Percentiles rank a stretch among this genome's conserved stretches.
phyloP scores from a whole-genome alignment of 2,113 vertebrate genomes.

The Caracal caracal region DNA sequence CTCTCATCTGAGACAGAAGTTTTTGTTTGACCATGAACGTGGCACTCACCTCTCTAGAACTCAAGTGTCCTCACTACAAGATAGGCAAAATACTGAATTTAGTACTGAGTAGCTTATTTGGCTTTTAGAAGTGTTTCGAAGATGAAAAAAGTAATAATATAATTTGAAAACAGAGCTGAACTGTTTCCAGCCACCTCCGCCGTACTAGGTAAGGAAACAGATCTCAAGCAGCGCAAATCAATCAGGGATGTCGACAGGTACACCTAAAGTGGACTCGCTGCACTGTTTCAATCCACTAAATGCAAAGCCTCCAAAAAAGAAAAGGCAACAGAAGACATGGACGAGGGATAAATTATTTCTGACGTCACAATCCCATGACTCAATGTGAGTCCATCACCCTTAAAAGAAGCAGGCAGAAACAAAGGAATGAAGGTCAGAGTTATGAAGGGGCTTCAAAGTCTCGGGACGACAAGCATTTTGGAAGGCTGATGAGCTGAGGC shows the following conservation, averaged over 20 bases:
- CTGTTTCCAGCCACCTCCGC: constrained; percentile 16
- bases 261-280: neutral
- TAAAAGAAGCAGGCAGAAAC: neutral
- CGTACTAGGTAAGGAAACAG: neutral
- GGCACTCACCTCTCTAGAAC: neutral
- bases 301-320: constrained; percentile 38
- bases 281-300: constrained; percentile 16
- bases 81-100: neutral
- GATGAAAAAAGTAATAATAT: constrained; percentile 50
- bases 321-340: neutral
- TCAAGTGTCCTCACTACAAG: neutral
- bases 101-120: constrained; percentile 7
- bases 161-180: constrained; percentile 24
- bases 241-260: neutral
- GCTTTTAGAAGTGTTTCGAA: constrained; percentile 36
- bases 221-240: neutral
- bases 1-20: neutral
- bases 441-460: neutral
- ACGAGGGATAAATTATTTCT: constrained; percentile 25
- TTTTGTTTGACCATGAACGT: neutral
- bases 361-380: constrained; percentile 28
- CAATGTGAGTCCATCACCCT: neutral
- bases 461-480: neutral
- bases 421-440: constrained; percentile 2
- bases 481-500: neutral